Evolutionary conservation across 1,140 invertebrate genomes (phyloP), one percentile per base, ranked within the genome.

Genomic region (Drosophila neocordata): DNA sequence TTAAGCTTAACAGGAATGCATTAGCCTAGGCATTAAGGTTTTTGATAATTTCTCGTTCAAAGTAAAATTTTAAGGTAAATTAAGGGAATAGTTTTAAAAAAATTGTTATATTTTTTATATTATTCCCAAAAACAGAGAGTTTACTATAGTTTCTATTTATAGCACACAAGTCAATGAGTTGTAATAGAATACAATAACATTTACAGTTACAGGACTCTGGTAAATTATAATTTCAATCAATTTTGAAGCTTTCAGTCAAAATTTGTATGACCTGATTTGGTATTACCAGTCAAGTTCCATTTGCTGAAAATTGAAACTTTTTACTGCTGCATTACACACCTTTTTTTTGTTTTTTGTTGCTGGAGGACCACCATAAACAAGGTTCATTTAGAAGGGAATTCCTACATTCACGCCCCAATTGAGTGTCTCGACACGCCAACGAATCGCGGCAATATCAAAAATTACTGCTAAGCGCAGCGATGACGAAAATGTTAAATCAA

Each of bases 401-500:
- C 41, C 41, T 48, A 8, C 34, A 60, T 57, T 38, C 73, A 85
- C 81, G 77, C 73, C 81, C 69, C 77, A 71, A 61, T 71, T 66
- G 73, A 69, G 69, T 85, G 63, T 41, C 69, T 63, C 44, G 68
- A 78, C 81, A 85, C 66, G 81, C 82, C 72, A 85, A 55, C 73
- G 61, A 69, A 58, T 44, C 31, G 62, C 72, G 51, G 57, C 75
- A 77, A 67, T 48, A 55, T 34, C 64, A 27, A 41, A 57, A 76
- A 76, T 67, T 68, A 76, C 66, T 60, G 53, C 59, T 65, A 65
- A 68, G 74, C 62, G 73, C 66, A 60, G 59, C 75, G 56, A 72
- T 77, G 77, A 90, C 78, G 73, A 84, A 84, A 83, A 79, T 65
- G 71, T 76, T 64, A 81, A 80, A 63, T 65, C 69, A 66, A 58